Base-by-base conservation (phyloP, 53 echinoderm and acorn worm genomes). In the Patiria pectinifera region DNA sequence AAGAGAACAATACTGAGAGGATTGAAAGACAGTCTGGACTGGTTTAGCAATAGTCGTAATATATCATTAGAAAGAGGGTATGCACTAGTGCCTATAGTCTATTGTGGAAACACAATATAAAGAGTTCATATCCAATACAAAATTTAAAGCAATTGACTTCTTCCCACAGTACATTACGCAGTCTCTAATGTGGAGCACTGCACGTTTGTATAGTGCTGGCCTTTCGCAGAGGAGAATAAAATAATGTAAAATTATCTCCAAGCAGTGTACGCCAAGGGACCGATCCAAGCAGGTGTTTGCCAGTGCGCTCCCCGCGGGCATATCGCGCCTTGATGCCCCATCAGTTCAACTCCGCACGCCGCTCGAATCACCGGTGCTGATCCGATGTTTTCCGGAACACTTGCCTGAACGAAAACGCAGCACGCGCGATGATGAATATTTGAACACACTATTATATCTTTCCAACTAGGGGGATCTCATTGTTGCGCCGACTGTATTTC, bases 201-300 rank as follows among this genome's bases (percentile, higher is more conserved):
- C 66, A 18, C 14, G 4, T 66, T 14, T 15, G 14, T 66, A 18
- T 66, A 66, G 66, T 16, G 66, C 3, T 66, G 66, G 3, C 53
- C 4, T 9, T 74, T n/a, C 22, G 74, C 74, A 23, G 19, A 4
- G 70, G 21, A 16, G 16, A 4, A 12, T 53, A 6, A 53, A 53
- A 8, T 53, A 53, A 53, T 74, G 74, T n/a, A 74, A n/a, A 74
- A 74, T 24, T 3, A 2, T 16, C 24, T 23, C 74, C 74, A 22
- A 24, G 10, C 11, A n/a, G 4, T 70, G 8, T 15, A 18, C 15
- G 4, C 22, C 22, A 45, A 63, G 85, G 69, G 15, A 35, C 43
- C 85, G 46, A 63, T 14, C 45, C 24, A 60, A 45, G 69, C 85
- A 85, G 85, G 85, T 85, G 85, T 85, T 84, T 44, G 45, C 66